A percentile compares a stretch with the other conserved stretches of the same genome.
These are phyloP conservation scores for Cassiopea xamachana DNA, from an alignment of 30 jellyfish, hydroid and myxozoan genomes.

Conservation along the genomic window DNA sequence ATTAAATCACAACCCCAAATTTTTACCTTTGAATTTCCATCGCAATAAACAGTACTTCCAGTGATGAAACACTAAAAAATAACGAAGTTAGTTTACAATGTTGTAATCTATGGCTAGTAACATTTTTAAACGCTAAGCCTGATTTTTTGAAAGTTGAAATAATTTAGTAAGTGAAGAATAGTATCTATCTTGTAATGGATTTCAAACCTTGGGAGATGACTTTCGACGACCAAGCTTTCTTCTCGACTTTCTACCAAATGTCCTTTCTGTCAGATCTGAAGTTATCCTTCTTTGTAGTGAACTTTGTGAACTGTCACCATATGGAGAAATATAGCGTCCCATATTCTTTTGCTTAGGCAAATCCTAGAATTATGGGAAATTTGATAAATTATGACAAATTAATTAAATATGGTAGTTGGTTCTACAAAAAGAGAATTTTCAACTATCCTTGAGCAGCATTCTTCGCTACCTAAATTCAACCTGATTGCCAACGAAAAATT, in stretches of 20 bases:
- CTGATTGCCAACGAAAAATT: no score
- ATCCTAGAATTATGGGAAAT: not conserved
- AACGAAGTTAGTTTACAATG: not conserved
- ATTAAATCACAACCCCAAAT: no score
- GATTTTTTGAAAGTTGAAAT: no score
- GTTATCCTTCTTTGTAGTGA: slow-evolving; percentile 1
- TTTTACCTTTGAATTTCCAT: slow-evolving; percentile 46
- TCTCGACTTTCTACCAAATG: not conserved
- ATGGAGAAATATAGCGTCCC: slow-evolving; percentile 4
- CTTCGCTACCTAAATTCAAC: no score
- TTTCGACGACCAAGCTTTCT: slow-evolving; percentile 18
- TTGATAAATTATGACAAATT: not conserved
- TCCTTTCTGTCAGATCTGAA: slow-evolving; percentile 6
- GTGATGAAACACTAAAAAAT: slow-evolving; percentile 30
- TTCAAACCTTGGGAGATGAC: slow-evolving; percentile 7
- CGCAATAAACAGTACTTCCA: slow-evolving; percentile 41
- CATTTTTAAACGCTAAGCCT: no score
- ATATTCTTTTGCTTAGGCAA: not conserved
- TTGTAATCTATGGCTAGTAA: not conserved
- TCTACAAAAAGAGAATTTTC: no score
- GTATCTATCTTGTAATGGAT: not conserved
- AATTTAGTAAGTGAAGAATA: no score
- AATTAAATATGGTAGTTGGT: no score
- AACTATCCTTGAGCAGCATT: no score
- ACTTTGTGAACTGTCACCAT: not conserved